Percentiles rank a stretch among this genome's conserved stretches.
Conservation (phyloP, 2,888 invertebrate genomes). For the Stenoptilia bipunctidactyla region DNA sequence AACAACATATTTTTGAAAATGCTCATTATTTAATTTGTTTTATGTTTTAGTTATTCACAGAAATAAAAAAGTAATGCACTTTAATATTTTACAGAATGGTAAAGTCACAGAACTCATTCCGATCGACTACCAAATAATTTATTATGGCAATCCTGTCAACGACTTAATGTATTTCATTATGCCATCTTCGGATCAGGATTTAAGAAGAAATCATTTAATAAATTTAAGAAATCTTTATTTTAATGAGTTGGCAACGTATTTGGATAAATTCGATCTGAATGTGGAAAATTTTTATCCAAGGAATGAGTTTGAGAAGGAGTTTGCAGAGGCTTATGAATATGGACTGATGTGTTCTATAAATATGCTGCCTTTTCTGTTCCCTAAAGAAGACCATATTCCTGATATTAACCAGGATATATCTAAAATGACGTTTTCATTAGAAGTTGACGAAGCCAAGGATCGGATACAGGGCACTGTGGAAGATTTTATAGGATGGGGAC, state of each 20-base stretch:
- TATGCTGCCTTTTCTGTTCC: conserved; percentile 27
- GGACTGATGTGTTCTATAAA: conserved; percentile 25
- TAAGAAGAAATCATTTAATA: conserved; percentile 25
- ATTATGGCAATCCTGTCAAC: conserved; percentile 27
- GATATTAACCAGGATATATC: conserved; percentile 21
- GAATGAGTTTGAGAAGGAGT: conserved; percentile 27
- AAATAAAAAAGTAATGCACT: too few relatives aligned
- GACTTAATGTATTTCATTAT: conserved; percentile 34
- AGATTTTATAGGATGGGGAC: conserved; percentile 13
- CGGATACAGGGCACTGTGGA: conserved; percentile 26
- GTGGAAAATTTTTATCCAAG: conserved; percentile 25
- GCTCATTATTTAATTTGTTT: too few relatives aligned
- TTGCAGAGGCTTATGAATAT: conserved; percentile 24
- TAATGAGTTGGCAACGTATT: conserved; percentile 21
- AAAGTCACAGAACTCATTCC: conserved; percentile 20
- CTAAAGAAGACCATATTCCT: conserved; percentile 20
- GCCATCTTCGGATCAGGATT: conserved; percentile 25
- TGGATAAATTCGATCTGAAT: conserved; percentile 27
- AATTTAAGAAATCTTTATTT: conserved; percentile 30
- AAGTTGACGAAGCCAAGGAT: conserved; percentile 22
- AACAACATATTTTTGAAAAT: too few relatives aligned
- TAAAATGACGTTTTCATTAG: conserved; percentile 19
- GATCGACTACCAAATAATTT: conserved; percentile 31
- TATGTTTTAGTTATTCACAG: too few relatives aligned
- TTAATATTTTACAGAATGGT: conserved; percentile 18